Conservation (phyloP, 23 tunicate species). For the Clavelina lepadiformis region DNA sequence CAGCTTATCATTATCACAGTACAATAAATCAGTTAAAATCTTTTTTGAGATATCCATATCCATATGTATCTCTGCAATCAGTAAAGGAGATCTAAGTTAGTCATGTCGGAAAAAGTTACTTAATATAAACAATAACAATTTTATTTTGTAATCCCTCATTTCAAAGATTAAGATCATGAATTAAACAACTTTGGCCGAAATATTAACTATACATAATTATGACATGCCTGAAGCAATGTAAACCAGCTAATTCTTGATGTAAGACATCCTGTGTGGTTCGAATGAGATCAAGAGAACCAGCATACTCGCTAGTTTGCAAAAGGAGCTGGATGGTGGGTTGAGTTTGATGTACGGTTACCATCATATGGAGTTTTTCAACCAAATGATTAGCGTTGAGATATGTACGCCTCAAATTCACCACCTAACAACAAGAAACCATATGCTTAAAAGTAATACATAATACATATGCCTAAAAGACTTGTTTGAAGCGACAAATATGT, state of each 20-base stretch:
- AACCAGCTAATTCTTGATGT: slow-evolving; percentile 75
- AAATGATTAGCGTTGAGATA: slow-evolving; percentile 25
- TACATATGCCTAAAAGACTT: too few relatives aligned
- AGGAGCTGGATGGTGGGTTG: slow-evolving; percentile 91
- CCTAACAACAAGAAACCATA: slow-evolving; percentile 16
- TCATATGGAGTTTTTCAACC: slow-evolving; percentile 51
- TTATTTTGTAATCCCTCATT: not conserved
- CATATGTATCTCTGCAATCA: not conserved
- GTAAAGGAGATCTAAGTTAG: too few relatives aligned
- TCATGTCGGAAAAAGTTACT: too few relatives aligned
- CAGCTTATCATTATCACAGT: too few relatives aligned
- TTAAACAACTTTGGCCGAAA: too few relatives aligned
- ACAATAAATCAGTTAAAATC: too few relatives aligned
- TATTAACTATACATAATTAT: not conserved
- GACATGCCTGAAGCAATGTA: slow-evolving; percentile 83
- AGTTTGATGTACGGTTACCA: slow-evolving; percentile 86
- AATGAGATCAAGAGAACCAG: slow-evolving; percentile 90
- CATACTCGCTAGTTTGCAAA: slow-evolving; percentile 64
- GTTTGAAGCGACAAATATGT: too few relatives aligned
- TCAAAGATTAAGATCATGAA: slow-evolving; percentile 1
- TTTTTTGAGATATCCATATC: not conserved
- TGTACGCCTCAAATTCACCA: slow-evolving; percentile 21
- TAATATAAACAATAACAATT: too few relatives aligned
- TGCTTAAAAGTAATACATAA: too few relatives aligned
- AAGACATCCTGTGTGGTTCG: slow-evolving; percentile 83